A percentile compares a stretch with the other conserved stretches of the same genome.
These are phyloP conservation scores for Melanogrammus aeglefinus DNA, from an alignment of 2,797 vertebrate species.

Conservation along the genomic window DNA sequence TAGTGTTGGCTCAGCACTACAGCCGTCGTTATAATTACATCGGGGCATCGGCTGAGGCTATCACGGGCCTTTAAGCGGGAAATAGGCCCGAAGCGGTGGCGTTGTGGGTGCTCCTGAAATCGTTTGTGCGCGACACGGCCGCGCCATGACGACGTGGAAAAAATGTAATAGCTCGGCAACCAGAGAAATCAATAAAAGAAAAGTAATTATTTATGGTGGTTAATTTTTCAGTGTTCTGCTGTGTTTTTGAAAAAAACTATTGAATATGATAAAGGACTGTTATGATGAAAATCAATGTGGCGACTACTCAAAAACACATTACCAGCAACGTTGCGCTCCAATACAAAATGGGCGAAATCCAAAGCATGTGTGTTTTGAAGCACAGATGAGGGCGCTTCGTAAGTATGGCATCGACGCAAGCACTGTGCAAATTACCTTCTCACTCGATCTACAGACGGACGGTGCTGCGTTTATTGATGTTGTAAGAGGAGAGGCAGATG, in stretches of 20 bases:
- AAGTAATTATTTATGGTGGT: not conserved
- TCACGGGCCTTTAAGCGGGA: slow-evolving; percentile 44
- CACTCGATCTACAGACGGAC: slow-evolving; percentile 44
- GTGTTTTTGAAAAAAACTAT: not conserved
- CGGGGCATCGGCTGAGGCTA: slow-evolving; percentile 48
- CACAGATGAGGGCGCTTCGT: not conserved
- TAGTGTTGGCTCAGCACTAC: slow-evolving; percentile 35
- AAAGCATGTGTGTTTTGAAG: not conserved
- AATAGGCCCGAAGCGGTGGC: slow-evolving; percentile 29
- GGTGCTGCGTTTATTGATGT: slow-evolving; percentile 53
- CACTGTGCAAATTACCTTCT: slow-evolving; percentile 26
- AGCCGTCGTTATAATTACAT: slow-evolving; percentile 55
- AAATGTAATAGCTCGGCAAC: not conserved
- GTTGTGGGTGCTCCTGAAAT: slow-evolving; percentile 33
- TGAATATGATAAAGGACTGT: not conserved
- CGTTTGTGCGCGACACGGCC: not conserved
- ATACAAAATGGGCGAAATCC: not conserved
- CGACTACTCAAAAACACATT: not conserved
- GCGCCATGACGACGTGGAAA: not conserved
- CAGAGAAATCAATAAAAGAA: not conserved
- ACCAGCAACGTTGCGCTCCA: not conserved
- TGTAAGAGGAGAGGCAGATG: slow-evolving; percentile 36
- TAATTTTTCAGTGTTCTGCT: not conserved
- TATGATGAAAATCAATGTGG: not conserved
- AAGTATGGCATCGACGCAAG: slow-evolving; percentile 29